Conservation (phyloP, 2,113 vertebrate species). For the Cebus imitator region DNA sequence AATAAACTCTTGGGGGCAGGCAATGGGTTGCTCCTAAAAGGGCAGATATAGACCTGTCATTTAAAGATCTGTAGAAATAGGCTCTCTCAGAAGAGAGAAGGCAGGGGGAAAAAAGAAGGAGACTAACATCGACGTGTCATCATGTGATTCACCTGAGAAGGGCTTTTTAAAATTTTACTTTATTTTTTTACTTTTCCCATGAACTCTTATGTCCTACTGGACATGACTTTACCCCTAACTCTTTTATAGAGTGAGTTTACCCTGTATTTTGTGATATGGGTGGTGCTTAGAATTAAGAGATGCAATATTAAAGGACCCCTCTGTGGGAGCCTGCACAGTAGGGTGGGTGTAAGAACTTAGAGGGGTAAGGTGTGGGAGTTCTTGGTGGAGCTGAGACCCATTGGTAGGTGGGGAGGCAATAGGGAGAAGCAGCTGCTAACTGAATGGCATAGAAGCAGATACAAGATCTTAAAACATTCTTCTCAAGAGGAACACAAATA, state of each 20-base stretch:
- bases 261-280: neutral
- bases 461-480: neutral
- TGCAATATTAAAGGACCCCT: neutral
- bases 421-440: neutral
- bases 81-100: neutral
- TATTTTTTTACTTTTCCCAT: neutral
- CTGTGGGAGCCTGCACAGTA: neutral
- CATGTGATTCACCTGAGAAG: neutral
- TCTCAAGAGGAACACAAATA: slow-evolving; percentile 30
- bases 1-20: neutral
- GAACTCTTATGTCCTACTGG: neutral
- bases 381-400: neutral
- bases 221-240: neutral
- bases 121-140: neutral
- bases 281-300: slow-evolving; percentile 9
- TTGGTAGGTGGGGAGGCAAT: neutral
- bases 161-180: neutral
- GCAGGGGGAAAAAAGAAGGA: neutral
- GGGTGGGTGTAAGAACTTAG: neutral
- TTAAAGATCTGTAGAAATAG: neutral
- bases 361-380: neutral
- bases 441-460: neutral
- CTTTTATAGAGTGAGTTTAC: slow-evolving; percentile 13
- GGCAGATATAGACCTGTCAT: neutral
- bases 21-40: neutral